phyloP scores from a whole-genome alignment of 2,888 invertebrate genomes.

The Gortyna flavago region DNA sequence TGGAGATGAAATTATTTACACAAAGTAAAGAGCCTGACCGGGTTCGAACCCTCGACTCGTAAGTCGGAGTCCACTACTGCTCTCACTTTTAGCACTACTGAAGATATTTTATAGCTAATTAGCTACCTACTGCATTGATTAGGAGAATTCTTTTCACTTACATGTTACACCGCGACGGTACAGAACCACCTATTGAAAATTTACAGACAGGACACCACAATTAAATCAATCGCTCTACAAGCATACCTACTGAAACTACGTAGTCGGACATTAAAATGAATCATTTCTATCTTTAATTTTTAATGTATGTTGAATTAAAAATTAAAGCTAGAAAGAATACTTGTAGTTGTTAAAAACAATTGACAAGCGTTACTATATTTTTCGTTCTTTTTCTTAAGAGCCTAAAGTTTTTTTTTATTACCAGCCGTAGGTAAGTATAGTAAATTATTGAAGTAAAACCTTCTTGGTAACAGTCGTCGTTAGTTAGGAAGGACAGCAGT shows the following conservation, averaged over 20 bases:
- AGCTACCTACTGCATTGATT: background rate
- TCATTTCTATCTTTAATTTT: background rate
- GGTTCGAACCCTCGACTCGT: too few relatives aligned
- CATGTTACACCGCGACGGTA: background rate
- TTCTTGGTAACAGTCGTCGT: background rate
- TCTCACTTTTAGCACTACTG: background rate
- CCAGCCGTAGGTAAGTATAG: background rate
- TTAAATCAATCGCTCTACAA: background rate
- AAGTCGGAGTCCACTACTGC: background rate
- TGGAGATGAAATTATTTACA: background rate
- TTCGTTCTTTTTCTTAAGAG: background rate
- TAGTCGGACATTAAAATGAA: background rate
- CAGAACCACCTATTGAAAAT: background rate
- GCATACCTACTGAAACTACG: background rate
- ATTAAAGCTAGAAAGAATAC: too few relatives aligned
- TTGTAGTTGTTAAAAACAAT: background rate
- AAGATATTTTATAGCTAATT: background rate
- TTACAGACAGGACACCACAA: background rate
- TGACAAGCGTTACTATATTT: background rate
- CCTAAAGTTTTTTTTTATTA: background rate
- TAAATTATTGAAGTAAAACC: background rate
- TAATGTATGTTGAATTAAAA: background rate
- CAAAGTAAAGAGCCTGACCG: too few relatives aligned
- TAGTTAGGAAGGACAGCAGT: background rate
- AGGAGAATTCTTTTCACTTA: background rate